Conservation (phyloP, 2,113 vertebrate species). For the Porphyrio hochstetteri region DNA sequence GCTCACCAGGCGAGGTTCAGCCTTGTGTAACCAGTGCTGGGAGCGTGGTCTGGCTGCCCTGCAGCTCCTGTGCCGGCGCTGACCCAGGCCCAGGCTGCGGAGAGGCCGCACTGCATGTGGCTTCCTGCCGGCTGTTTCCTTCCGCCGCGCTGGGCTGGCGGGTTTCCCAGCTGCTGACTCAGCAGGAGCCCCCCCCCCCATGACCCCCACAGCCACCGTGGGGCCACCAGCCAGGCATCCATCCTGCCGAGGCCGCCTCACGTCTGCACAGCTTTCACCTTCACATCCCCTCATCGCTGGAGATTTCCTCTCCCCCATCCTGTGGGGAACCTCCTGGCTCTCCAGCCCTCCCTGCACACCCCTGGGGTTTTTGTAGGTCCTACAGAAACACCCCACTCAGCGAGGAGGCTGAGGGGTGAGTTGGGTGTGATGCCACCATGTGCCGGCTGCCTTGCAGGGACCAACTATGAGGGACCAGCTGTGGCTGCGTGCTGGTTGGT, state of each 20-base stretch:
- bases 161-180: conserved; percentile 23
- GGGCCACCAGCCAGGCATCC: background rate
- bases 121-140: conserved; percentile 28
- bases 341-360: accelerated
- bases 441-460: background rate
- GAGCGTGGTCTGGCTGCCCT: background rate
- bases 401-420: background rate
- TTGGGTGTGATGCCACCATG: background rate
- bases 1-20: background rate
- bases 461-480: background rate
- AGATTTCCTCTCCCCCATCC: background rate
- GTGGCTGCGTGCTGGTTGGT: accelerated
- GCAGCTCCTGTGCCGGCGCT: background rate
- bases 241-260: background rate
- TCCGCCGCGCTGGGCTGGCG: background rate
- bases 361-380: background rate
- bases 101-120: background rate
- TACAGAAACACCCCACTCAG: accelerated
- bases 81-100: background rate
- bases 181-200: background rate
- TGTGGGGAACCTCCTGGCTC: accelerated
- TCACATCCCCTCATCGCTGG: accelerated
- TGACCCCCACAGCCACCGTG: background rate
- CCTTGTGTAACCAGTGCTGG: background rate
- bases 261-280: accelerated